Conservation (phyloP, 2,797 vertebrate species). For the Kryptolebias ocellatus region DNA sequence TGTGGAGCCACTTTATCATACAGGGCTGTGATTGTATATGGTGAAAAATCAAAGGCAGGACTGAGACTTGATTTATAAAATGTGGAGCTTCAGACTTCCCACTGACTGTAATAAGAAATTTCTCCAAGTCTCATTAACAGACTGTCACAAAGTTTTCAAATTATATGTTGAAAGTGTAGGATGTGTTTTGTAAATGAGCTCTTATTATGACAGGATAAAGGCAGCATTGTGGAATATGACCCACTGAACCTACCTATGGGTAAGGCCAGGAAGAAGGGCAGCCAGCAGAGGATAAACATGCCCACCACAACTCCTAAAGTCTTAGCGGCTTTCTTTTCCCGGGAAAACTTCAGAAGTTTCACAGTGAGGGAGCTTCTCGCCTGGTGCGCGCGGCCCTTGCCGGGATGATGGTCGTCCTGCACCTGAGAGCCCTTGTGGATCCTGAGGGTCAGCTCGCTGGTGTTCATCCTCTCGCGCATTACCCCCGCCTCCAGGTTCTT, state of each 20-base stretch:
- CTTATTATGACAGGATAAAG: neutral
- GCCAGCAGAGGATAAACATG: slow-evolving; percentile 95
- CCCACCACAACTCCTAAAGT: slow-evolving; percentile 94
- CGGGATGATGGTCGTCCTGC: slow-evolving; percentile 79
- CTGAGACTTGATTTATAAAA: no score
- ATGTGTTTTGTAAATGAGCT: slow-evolving; percentile 72
- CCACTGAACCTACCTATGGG: slow-evolving; percentile 87
- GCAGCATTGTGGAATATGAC: neutral
- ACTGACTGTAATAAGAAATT: neutral
- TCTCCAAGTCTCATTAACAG: slow-evolving; percentile 11
- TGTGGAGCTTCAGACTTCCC: neutral
- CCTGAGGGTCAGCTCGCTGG: slow-evolving; percentile 92
- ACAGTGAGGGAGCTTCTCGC: slow-evolving; percentile 90
- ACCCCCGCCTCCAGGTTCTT: slow-evolving; percentile 96
- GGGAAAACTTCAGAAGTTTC: slow-evolving; percentile 93
- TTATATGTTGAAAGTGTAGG: neutral
- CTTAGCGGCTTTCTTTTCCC: slow-evolving; percentile 96
- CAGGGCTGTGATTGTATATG: no score
- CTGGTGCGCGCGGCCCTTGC: slow-evolving; percentile 85
- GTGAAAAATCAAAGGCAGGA: no score
- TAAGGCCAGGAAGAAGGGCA: slow-evolving; percentile 93
- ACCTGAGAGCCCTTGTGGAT: slow-evolving; percentile 92
- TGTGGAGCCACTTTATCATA: no score
- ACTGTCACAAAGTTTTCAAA: slow-evolving; percentile 58
- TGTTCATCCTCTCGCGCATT: slow-evolving; percentile 94